Conservation (phyloP, 2,797 vertebrate genomes). For the Hyperoplus lanceolatus region DNA sequence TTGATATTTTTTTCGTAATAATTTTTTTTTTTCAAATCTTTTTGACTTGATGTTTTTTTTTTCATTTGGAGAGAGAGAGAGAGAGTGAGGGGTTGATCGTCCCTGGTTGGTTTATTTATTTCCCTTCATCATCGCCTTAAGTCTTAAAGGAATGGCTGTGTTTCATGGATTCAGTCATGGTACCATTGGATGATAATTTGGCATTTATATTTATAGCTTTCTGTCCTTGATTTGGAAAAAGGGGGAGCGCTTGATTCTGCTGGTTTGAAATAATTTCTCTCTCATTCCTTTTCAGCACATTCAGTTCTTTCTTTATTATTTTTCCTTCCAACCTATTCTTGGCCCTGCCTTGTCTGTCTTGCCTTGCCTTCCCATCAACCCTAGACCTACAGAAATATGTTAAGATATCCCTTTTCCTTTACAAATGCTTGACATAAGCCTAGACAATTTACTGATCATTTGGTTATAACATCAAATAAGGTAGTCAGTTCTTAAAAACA, state of each 20-base stretch:
- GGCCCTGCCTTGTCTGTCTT: slow-evolving; percentile 65
- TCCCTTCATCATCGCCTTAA: slow-evolving; percentile 45
- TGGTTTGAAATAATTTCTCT: slow-evolving; percentile 76
- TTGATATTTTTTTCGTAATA: slow-evolving; percentile 63
- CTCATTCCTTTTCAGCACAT: slow-evolving; percentile 80
- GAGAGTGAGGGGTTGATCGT: slow-evolving; percentile 60
- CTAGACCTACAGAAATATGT: slow-evolving; percentile 74
- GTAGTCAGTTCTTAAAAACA: slow-evolving; percentile 55
- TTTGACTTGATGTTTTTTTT: slow-evolving; percentile 50
- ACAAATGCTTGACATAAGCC: slow-evolving; percentile 51
- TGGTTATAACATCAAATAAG: slow-evolving; percentile 26
- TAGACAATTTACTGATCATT: slow-evolving; percentile 47
- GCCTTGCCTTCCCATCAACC: slow-evolving; percentile 72
- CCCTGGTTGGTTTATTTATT: slow-evolving; percentile 65
- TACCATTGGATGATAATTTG: slow-evolving; percentile 62
- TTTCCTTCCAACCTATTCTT: slow-evolving; percentile 27
- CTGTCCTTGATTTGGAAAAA: slow-evolving; percentile 60
- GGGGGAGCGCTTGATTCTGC: slow-evolving; percentile 57
- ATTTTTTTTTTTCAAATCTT: slow-evolving; percentile 34
- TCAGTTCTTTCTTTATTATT: slow-evolving; percentile 32
- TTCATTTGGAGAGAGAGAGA: slow-evolving; percentile 48
- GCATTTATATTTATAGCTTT: slow-evolving; percentile 45
- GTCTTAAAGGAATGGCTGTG: slow-evolving; percentile 54
- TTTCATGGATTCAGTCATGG: slow-evolving; percentile 59
- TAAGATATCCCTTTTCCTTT: slow-evolving; percentile 73